Conservation (phyloP, 1,140 invertebrate genomes). For the Charaxes varanes region DNA sequence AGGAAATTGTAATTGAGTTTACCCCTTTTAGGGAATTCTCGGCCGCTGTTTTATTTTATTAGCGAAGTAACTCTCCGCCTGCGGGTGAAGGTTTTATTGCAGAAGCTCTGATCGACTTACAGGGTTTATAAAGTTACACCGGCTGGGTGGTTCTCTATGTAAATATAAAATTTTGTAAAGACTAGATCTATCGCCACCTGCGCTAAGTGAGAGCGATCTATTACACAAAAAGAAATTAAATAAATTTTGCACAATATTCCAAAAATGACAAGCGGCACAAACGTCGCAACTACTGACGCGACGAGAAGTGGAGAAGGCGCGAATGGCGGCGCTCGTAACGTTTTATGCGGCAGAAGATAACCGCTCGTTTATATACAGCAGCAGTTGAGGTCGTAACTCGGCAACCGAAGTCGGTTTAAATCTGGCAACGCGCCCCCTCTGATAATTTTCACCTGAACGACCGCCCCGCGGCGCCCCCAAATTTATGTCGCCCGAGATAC, state of each 20-base stretch:
- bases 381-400: slow-evolving; percentile 24
- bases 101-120: slow-evolving; percentile 12
- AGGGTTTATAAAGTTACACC: neutral
- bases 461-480: slow-evolving; percentile 37
- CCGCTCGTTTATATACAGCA: slow-evolving; percentile 30
- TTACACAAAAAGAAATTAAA: too few relatives aligned
- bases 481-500: slow-evolving; percentile 61
- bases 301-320: slow-evolving; percentile 26
- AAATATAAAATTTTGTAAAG: neutral
- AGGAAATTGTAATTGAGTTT: slow-evolving; percentile 49
- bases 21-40: slow-evolving; percentile 37
- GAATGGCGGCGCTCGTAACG: slow-evolving; percentile 24
- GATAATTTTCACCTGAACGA: slow-evolving; percentile 69
- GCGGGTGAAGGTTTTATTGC: slow-evolving; percentile 14
- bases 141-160: neutral
- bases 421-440: slow-evolving; percentile 47
- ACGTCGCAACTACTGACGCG: slow-evolving; percentile 16
- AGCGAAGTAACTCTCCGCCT: slow-evolving; percentile 15
- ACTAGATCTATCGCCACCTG: neutral
- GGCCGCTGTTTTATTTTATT: slow-evolving; percentile 31
- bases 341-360: slow-evolving; percentile 34
- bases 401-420: slow-evolving; percentile 60
- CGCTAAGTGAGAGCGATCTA: too few relatives aligned
- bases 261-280: slow-evolving; percentile 26
- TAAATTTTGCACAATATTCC: too few relatives aligned